These are phyloP conservation scores for Turritopsis rubra DNA, from an alignment of 30 jellyfish, hydroid and myxozoan genomes.

Conservation along the genomic window DNA sequence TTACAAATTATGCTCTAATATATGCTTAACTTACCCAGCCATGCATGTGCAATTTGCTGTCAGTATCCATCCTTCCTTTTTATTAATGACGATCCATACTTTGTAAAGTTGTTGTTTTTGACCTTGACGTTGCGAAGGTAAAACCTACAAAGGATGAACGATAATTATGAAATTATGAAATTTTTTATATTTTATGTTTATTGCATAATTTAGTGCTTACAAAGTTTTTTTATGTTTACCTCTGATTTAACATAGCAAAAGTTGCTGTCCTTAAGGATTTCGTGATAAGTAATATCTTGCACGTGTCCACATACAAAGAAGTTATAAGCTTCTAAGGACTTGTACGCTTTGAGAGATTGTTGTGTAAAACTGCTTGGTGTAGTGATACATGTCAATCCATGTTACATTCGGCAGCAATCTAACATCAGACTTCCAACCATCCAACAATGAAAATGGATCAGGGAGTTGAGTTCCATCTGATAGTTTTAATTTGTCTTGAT, in stretches of 20 bases:
- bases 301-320: constrained; percentile 54
- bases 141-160: constrained; percentile 27
- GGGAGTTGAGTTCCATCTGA: too few relatives aligned
- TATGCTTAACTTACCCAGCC: constrained; percentile 51
- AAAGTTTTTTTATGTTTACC: too few relatives aligned
- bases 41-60: constrained; percentile 46
- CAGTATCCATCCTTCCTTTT: constrained; percentile 42
- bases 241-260: constrained; percentile 39
- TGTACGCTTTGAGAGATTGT: too few relatives aligned
- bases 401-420: constrained; percentile 44
- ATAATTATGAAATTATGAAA: too few relatives aligned
- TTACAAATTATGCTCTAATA: too few relatives aligned
- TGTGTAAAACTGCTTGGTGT: constrained; percentile 37
- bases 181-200: too few relatives aligned
- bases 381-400: constrained; percentile 39
- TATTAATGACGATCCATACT: constrained; percentile 31
- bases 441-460: too few relatives aligned
- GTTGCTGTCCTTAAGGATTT: constrained; percentile 26
- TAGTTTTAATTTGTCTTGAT: too few relatives aligned
- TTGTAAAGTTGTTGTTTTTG: constrained; percentile 14
- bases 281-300: constrained; percentile 38
- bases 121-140: constrained; percentile 46
- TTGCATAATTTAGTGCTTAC: too few relatives aligned
- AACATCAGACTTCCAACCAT: constrained; percentile 42
- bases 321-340: too few relatives aligned